Evolutionary conservation across 2,797 vertebrate species (phyloP).

Genomic region (Alosa sapidissima): DNA sequence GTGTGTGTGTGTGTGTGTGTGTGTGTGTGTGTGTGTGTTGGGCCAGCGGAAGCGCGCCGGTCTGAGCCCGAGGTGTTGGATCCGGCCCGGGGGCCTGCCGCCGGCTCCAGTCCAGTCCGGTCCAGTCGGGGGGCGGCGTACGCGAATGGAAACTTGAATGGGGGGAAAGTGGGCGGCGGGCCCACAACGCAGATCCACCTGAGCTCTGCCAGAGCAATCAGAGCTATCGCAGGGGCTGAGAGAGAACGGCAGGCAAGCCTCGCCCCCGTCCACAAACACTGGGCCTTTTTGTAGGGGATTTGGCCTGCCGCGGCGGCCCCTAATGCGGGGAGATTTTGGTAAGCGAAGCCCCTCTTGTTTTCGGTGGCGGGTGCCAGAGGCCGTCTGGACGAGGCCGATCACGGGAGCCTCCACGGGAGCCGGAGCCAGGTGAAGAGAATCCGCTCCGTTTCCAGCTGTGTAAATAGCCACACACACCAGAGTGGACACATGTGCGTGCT

Average conservation of each 20-base stretch:
- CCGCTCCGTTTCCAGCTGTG: constrained; percentile 63
- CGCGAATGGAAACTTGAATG: constrained; percentile 71
- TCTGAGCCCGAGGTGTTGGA: not conserved
- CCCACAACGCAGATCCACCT: constrained; percentile 71
- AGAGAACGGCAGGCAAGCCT: constrained; percentile 46
- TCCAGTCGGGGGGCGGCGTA: too few species aligned
- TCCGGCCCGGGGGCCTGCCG: not conserved
- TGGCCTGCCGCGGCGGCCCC: constrained; percentile 58
- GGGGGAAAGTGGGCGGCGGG: constrained; percentile 72
- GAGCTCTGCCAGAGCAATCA: constrained; percentile 70
- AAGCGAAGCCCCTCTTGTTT: constrained; percentile 67
- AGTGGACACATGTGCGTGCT: constrained; percentile 24
- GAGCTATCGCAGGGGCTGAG: constrained; percentile 64
- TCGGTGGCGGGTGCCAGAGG: constrained; percentile 63
- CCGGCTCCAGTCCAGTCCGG: not conserved
- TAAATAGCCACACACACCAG: constrained; percentile 56
- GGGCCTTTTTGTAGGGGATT: constrained; percentile 64
- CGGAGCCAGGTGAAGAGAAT: constrained; percentile 71
- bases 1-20: not conserved
- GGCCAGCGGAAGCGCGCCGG: not conserved
- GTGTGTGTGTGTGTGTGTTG: not conserved
- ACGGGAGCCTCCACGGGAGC: constrained; percentile 64
- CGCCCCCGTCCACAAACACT: constrained; percentile 62
- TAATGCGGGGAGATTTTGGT: constrained; percentile 62
- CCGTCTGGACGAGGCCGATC: constrained; percentile 69